Evolutionary conservation across 2,888 invertebrate genomes (phyloP).

Genomic region (Parochlus steinenii): DNA sequence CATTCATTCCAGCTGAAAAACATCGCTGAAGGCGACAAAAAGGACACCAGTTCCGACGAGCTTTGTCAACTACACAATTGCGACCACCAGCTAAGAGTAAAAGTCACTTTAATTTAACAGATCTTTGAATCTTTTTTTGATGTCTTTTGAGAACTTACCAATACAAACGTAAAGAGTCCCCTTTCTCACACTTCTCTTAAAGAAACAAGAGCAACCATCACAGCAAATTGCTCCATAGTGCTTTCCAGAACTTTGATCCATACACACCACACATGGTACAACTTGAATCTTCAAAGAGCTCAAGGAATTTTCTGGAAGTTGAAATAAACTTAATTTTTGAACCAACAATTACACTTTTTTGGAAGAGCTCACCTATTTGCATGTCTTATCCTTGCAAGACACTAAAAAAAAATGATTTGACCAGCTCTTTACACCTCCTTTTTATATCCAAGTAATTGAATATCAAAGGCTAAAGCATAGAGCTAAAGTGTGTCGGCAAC

Average conservation of each 20-base stretch:
- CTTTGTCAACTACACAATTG: conserved; percentile 60
- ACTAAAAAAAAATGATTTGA: no score
- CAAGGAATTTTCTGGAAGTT: no score
- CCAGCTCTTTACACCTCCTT: no score
- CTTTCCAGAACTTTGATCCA: conserved; percentile 67
- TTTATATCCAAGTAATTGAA: no score
- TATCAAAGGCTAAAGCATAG: no score
- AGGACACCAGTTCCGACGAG: conserved; percentile 75
- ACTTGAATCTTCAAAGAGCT: no score
- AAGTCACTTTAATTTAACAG: neutral
- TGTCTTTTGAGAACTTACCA: conserved; percentile 34
- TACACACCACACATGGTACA: conserved; percentile 62
- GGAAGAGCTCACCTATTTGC: no score
- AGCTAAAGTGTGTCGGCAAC: no score
- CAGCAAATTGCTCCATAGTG: conserved; percentile 75
- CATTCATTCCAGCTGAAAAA: conserved; percentile 61
- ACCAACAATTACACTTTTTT: no score
- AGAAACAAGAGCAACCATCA: conserved; percentile 81
- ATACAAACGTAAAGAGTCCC: conserved; percentile 61
- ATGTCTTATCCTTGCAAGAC: no score
- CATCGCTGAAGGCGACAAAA: conserved; percentile 66
- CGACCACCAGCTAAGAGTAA: conserved; percentile 44
- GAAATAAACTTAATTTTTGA: no score
- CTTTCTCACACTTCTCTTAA: conserved; percentile 64
- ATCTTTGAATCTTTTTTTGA: neutral